A percentile compares a stretch with the other conserved stretches of the same genome.
Evolutionary conservation across 2,113 vertebrate genomes (phyloP).

Genomic region (Oreochromis aureus): DNA sequence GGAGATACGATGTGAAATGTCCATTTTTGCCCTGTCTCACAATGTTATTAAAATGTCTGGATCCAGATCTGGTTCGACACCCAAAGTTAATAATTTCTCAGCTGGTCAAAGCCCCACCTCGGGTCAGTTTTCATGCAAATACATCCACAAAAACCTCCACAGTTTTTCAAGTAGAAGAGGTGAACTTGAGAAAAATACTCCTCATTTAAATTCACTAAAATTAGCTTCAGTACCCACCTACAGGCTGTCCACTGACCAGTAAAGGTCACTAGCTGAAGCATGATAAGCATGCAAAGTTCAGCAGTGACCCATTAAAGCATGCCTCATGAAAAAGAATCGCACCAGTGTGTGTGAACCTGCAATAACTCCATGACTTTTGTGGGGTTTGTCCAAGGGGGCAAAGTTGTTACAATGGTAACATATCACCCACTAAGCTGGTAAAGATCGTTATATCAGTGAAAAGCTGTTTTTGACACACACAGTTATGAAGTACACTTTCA

Average conservation of each 20-base stretch:
- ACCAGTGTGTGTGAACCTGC: background rate
- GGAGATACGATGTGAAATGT: background rate
- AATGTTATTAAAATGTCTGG: background rate
- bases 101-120: background rate
- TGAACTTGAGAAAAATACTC: background rate
- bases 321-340: background rate
- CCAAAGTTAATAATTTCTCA: background rate
- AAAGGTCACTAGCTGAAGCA: conserved; percentile 16
- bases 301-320: background rate
- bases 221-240: background rate
- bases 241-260: background rate
- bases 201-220: background rate
- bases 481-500: background rate
- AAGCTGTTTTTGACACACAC: background rate
- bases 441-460: background rate
- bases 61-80: background rate
- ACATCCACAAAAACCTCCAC: background rate
- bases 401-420: background rate
- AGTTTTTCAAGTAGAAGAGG: background rate
- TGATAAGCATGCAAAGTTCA: background rate
- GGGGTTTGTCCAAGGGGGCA: background rate
- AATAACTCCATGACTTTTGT: background rate
- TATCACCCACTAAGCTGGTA: background rate
- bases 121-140: background rate
- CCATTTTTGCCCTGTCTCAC: background rate